Evolutionary conservation across 1,140 invertebrate species (phyloP).

Genomic region (Gonioctena quinquepunctata): DNA sequence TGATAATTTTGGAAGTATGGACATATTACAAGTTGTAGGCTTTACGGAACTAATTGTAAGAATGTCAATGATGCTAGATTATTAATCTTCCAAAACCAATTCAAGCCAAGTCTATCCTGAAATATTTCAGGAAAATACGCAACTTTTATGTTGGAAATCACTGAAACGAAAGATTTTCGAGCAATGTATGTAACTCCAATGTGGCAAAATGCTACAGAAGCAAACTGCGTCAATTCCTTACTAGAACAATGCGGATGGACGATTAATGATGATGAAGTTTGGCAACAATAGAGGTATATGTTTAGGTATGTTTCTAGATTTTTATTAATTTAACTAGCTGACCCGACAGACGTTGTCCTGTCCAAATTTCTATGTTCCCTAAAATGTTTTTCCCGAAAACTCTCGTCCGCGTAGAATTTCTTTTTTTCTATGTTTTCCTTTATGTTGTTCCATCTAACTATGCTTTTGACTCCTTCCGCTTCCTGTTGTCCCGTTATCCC

Average conservation of each 20-base stretch:
- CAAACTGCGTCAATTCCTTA: too few species aligned
- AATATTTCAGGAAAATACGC: conserved; percentile 29
- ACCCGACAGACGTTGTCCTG: too few species aligned
- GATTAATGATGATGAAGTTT: neutral
- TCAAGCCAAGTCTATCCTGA: conserved; percentile 34
- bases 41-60: conserved; percentile 42
- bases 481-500: too few species aligned
- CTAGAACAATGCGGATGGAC: conserved; percentile 27
- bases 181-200: conserved; percentile 19
- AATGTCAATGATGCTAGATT: conserved; percentile 41
- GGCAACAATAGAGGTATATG: too few species aligned
- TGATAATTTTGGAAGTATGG: conserved; percentile 35
- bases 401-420: too few species aligned
- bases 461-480: too few species aligned
- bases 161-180: conserved; percentile 39
- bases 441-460: too few species aligned
- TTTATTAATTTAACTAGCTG: too few species aligned
- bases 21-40: conserved; percentile 14
- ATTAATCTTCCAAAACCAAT: conserved; percentile 25
- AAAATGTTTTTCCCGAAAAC: too few species aligned
- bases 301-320: too few species aligned
- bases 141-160: conserved; percentile 36
- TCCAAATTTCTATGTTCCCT: too few species aligned
- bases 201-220: conserved; percentile 22
- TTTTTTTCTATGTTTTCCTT: too few species aligned